These are phyloP conservation scores for Nothoprocta perdicaria DNA, from an alignment of 2,113 vertebrate genomes.

Conservation along the genomic window DNA sequence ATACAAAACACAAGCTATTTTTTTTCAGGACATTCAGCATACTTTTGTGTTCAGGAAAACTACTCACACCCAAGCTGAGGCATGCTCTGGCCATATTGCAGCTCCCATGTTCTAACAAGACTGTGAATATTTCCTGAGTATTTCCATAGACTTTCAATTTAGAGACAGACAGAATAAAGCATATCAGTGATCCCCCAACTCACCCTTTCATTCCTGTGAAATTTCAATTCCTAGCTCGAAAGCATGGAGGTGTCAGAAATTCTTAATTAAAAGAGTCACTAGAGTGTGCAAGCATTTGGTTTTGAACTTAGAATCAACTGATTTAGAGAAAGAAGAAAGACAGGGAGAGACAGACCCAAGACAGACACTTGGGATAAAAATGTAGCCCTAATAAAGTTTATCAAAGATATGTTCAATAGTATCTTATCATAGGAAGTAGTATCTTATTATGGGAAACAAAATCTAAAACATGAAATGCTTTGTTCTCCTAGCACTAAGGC, in stretches of 20 bases:
- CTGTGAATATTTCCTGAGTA: not conserved
- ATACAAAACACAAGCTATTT: not conserved
- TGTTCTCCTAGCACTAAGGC: not conserved
- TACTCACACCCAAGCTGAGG: not conserved
- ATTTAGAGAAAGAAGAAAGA: not conserved
- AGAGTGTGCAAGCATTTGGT: not conserved
- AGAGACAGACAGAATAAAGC: not conserved
- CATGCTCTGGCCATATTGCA: too few relatives aligned
- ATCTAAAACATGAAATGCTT: not conserved
- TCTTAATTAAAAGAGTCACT: not conserved
- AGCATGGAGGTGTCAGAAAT: not conserved
- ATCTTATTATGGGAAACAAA: not conserved
- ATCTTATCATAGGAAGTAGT: not conserved
- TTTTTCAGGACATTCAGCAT: not conserved
- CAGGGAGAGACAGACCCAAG: not conserved
- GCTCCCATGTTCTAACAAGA: not conserved
- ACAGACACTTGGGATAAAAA: not conserved
- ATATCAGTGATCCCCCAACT: not conserved
- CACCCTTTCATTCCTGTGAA: not conserved
- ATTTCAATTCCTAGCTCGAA: not conserved
- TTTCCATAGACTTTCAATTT: not conserved
- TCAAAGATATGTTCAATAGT: not conserved
- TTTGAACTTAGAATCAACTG: not conserved
- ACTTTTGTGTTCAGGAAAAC: not conserved
- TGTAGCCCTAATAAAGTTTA: not conserved